Base-by-base conservation (phyloP, 2,797 vertebrate species). In the Lagodon rhomboides region DNA sequence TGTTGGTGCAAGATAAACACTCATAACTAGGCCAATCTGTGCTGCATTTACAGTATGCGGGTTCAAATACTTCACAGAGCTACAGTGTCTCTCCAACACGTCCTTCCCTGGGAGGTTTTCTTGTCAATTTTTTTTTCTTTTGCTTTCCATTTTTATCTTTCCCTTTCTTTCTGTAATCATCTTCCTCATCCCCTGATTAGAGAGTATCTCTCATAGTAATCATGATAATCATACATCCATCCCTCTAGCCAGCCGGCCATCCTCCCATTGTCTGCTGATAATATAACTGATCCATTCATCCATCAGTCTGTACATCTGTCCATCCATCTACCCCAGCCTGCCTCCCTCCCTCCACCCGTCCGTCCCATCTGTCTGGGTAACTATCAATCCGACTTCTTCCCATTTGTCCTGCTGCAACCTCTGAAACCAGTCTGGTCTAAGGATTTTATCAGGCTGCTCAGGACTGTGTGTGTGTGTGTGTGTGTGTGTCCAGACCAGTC, bases 1-100 rank as follows among this genome's bases (percentile, higher is more conserved):
- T 73, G 69, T 20, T 69, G 64, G 63, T 75, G 75, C 75, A 46
- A 72, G 58, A 85, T 86, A 80, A 90, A 89, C 74, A 85, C 47
- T 66, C 43, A 72, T 79, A 89, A 91, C 69, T 86, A 87, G 91
- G 89, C 79, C 87, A 89, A 71, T 76, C 85, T 87, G 53, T 86
- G 75, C 82, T 84, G 83, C 84, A 75, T 89, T 87, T 78, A 89
- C 73, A 76, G 71, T 72, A 84, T 79, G 78, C 82, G 64, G 72
- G 79, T 82, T 86, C 84, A 85, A 68, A 88, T 30, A 81, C 76
- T 74, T 66, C 50, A 61, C 65, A 54, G 22, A 67, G 68, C 47
- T 49, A 72, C 68, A 51, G 61, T 55, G 69, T 60, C 56, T 63
- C n/a, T 79, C 63, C 64, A 64, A 63, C 75, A 49, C 12, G 2